Base-by-base conservation (phyloP, 2,888 invertebrate species). In the Drosophila lacicola region DNA sequence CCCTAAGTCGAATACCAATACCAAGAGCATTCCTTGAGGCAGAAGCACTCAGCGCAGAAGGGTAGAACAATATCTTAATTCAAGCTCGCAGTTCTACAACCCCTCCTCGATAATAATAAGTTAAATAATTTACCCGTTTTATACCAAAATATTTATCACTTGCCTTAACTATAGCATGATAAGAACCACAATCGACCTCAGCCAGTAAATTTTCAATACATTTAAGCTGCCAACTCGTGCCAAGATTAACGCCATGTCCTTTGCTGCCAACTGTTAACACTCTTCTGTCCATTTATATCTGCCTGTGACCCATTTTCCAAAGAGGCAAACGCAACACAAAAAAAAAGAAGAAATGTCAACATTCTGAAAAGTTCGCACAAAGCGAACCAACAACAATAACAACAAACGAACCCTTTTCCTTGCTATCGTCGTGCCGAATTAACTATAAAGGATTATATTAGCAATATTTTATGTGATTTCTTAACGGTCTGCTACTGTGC, bases 401-500 rank as follows among this genome's bases (percentile, higher is more conserved):
- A 60, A 34, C 74, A 75, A 71, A 50, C 49, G 29, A 53, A 11
- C 44, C 77, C 69, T 73, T 76, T 73, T 68, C 56, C 50, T 41
- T 57, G 63, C 70, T 74, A 55, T 82, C 45, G 54, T 50, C 21
- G 67, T 64, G 64, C 82, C 71, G 70, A 74, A 77, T 79, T 66
- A 77, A 77, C 80, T 82, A 80, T 84, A 82, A 84, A 63, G 82
- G 66, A 74, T 77, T 77, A 78, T 82, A 80, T 85, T 82, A 82
- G 82, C 78, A 82, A 82, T 82, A 82, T 82, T 82, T 85, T 85
- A 82, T 80, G 72, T 57, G 85, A 80, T 80, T 84, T 70, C 74
- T 79, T 69, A 78, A 70, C 63, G 78, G 73, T 29, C 44, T 29
- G 42, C 64, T 29, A 50, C 67, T 57, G 53, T 2, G 51, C 41